Evolutionary conservation across 2,888 invertebrate genomes (phyloP).

Genomic region (Tinea trinotella): DNA sequence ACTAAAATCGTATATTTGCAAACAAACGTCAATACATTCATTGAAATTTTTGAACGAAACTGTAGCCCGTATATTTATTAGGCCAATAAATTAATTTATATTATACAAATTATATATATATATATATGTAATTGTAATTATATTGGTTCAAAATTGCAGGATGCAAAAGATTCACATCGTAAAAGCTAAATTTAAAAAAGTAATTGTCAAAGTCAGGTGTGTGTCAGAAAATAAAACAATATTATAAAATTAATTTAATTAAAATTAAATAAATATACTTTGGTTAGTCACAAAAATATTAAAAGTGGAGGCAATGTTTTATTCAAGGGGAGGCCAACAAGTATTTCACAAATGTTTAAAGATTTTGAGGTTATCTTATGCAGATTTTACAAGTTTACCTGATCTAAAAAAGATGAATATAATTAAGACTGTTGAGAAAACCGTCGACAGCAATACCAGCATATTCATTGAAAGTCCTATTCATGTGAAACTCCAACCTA

Average conservation of each 20-base stretch:
- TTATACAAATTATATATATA: too few relatives aligned
- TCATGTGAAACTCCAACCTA: slow-evolving; percentile 61
- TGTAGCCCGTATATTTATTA: too few relatives aligned
- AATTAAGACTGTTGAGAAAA: slow-evolving; percentile 63
- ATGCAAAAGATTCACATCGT: too few relatives aligned
- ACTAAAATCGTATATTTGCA: too few relatives aligned
- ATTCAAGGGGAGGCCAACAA: slow-evolving; percentile 40
- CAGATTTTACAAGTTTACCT: slow-evolving; percentile 53
- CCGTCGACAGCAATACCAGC: slow-evolving; percentile 56
- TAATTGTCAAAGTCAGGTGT: slow-evolving; percentile 48
- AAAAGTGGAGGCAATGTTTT: slow-evolving; percentile 42
- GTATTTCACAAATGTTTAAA: slow-evolving; percentile 61
- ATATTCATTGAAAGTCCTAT: slow-evolving; percentile 67
- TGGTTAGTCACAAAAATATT: not conserved
- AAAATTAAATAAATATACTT: slow-evolving; percentile 1
- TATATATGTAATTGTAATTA: too few relatives aligned
- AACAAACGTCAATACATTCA: too few relatives aligned
- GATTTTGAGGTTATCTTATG: slow-evolving; percentile 66
- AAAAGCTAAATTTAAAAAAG: slow-evolving; percentile 33
- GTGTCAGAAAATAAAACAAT: too few relatives aligned
- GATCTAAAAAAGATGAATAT: slow-evolving; percentile 58
- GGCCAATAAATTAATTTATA: too few relatives aligned
- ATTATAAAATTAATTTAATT: slow-evolving; percentile 33
- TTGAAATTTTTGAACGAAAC: too few relatives aligned
- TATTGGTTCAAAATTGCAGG: too few relatives aligned